phyloP scores from a whole-genome alignment of 2,888 invertebrate genomes.

The Augiades crinisus region DNA sequence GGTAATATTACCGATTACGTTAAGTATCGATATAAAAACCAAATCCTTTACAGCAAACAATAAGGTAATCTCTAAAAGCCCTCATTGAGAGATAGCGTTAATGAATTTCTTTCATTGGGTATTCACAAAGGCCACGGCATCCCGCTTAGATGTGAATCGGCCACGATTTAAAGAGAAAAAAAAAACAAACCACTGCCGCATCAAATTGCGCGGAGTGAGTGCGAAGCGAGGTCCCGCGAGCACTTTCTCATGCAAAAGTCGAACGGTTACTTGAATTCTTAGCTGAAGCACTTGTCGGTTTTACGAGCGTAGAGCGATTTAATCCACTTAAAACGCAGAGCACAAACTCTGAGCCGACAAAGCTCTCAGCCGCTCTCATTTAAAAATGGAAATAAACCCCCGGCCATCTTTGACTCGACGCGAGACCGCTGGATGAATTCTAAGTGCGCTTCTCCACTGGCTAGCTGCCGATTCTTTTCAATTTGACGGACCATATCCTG shows the following conservation, averaged over 20 bases:
- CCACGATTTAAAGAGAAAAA: slow-evolving; percentile 56
- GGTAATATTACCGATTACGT: background rate
- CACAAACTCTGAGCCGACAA: slow-evolving; percentile 79
- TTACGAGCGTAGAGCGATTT: slow-evolving; percentile 81
- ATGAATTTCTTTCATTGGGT: slow-evolving; percentile 69
- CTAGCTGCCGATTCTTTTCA: slow-evolving; percentile 61
- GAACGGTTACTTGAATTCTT: slow-evolving; percentile 81
- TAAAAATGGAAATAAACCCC: slow-evolving; percentile 81
- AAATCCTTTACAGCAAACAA: slow-evolving; percentile 43
- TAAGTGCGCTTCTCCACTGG: slow-evolving; percentile 67
- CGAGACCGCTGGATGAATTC: slow-evolving; percentile 70
- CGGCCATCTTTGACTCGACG: slow-evolving; percentile 78
- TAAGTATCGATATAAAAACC: slow-evolving; percentile 28
- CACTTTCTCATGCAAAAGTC: slow-evolving; percentile 81
- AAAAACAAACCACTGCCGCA: slow-evolving; percentile 62
- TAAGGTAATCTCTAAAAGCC: slow-evolving; percentile 46
- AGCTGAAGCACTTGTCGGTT: slow-evolving; percentile 79
- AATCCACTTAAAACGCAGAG: slow-evolving; percentile 82
- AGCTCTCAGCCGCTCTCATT: slow-evolving; percentile 81
- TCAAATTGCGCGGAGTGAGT: slow-evolving; percentile 65
- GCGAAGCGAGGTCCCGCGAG: slow-evolving; percentile 65
- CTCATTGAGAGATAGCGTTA: slow-evolving; percentile 55
- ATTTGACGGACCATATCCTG: slow-evolving; percentile 42
- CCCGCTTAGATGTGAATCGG: slow-evolving; percentile 56
- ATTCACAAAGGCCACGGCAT: slow-evolving; percentile 63